Evolutionary conservation across 2,888 invertebrate genomes (phyloP), one percentile per base, ranked within the genome.

Genomic region (Microplitis manilae): DNA sequence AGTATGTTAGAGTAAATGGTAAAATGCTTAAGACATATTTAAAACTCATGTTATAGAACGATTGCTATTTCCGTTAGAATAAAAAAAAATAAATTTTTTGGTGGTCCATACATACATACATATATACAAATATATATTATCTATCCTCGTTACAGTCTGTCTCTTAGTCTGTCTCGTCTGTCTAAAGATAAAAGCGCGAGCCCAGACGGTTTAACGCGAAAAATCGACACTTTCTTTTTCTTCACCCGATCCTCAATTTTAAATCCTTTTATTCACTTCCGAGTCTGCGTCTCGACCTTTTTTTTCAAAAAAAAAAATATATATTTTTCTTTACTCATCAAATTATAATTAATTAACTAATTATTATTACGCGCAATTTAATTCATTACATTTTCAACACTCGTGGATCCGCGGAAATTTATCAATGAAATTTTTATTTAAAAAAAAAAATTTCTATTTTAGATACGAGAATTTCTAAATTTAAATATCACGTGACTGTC

Each of bases 61-160:
- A 87, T 88, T 85, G 87, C 87, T 88, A 88, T 88, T 88, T 87
- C 87, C 87, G 87, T 87, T 86, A 81, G 82, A 78, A 81, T 81
- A 80, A 81, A 83, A 81, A 83, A 83, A 82, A 80, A 79, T 82
- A 79, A 30, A 30, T 30, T 30, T 30, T 79, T 80, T 76, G 79
- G 77, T 69, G 68, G 60, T 60, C 65, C 40, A 76, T 70, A 75
- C 68, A 78, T 50, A 20, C 73, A 76, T 59, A 62, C n/a, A 17
- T 62, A 72, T 67, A 69, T 30, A 20, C 20, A 20, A 20, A 13
- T 50, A 13, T 50, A 8, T 50, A 50, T 50, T 13, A 13, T 50
- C 50, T 50, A 50, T 50, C 50, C 50, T 50, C 50, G 50, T 50
- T 13, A 50, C 9, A 8, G 50, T 50, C 50, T 50, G 75, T 75